Base-by-base conservation (phyloP, 2,113 vertebrate species). In the Notarius quadriscutis region DNA sequence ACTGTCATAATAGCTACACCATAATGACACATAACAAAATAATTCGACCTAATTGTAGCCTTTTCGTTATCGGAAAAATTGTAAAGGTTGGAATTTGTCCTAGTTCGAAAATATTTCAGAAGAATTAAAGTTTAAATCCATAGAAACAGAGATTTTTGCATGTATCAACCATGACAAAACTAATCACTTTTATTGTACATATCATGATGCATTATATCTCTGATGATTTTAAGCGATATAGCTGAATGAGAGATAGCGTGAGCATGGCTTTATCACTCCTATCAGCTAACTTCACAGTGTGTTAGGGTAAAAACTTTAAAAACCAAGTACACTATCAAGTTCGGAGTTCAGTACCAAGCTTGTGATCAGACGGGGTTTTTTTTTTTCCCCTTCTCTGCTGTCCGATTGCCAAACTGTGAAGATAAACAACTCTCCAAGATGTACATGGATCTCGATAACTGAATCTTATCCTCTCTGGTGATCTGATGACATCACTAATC, bases 391-490 rank as follows among this genome's bases (percentile, higher is more conserved):
- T 18, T 14, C 20, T 55, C n/a, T 27, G n/a, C n/a, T 80, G 78
- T 55, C 78, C 2, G 2, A 60, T 34, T 80, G n/a, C 55, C 57
- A 81, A 81, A 60, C 18, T 81, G 30, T 62, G 79, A 81, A 48
- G 79, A 81, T 81, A 81, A 81, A 81, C 57, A 81, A 30, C 79
- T 81, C 27, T 60, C 57, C 79, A 81, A 60, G 53, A 81, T 81
- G 30, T 62, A 60, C 79, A 62, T 12, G 7, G 20, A 62, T 11
- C 58, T 62, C 20, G 11, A 81, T 62, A 62, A 60, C 62, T 81
- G 30, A 62, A 81, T 62, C 79, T 81, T 81, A 81, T 48, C 79
- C 57, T 81, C 57, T 48, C 79, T 81, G 14, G 57, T 81, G 79
- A 58, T 62, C 48, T 81, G 57, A 81, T 81, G 57, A 81, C 79